A percentile compares a stretch with the other conserved stretches of the same genome.
phyloP scores from a whole-genome alignment of 2,113 vertebrate species.

The Alexandromys fortis region DNA sequence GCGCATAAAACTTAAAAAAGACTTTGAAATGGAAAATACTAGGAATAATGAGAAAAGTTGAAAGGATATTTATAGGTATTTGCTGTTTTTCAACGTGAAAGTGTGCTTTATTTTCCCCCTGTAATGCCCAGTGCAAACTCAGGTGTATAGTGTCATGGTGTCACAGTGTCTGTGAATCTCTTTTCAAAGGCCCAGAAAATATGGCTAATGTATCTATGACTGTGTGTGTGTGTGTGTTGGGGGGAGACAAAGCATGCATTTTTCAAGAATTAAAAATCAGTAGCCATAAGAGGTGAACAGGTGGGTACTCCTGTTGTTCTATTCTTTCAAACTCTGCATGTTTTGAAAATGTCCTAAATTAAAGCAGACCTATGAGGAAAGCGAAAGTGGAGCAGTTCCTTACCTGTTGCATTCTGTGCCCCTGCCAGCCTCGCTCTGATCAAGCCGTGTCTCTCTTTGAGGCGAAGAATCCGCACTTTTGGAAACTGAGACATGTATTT shows the following conservation, averaged over 20 bases:
- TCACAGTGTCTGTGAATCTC: background rate
- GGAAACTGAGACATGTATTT: conserved; percentile 92
- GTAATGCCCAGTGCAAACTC: background rate
- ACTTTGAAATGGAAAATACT: background rate
- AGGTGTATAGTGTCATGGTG: background rate
- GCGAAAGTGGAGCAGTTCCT: background rate
- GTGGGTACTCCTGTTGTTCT: background rate
- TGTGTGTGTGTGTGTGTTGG: background rate
- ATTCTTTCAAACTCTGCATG: conserved; percentile 13
- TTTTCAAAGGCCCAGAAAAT: background rate
- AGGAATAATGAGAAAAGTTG: background rate
- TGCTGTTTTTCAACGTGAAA: background rate
- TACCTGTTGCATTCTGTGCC: conserved; percentile 92
- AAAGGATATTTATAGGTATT: background rate
- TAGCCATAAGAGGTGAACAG: background rate
- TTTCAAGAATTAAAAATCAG: background rate
- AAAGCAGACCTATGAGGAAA: background rate
- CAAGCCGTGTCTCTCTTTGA: conserved; percentile 94
- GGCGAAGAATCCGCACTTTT: conserved; percentile 93
- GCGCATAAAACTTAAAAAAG: background rate
- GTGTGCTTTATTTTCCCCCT: background rate
- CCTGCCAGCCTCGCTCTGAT: conserved; percentile 95
- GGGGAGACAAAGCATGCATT: background rate
- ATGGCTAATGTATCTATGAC: background rate
- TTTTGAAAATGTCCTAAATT: background rate